Conservation (phyloP, 2,113 vertebrate genomes). For the Rattus norvegicus region GRCr8 NC_086023.1:105294501-105295000, state of each 20-base stretch:
- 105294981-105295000: constrained; percentile 60
- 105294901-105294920: constrained; percentile 75
- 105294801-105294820: constrained; percentile 78
- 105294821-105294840: constrained; percentile 78
- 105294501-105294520: background rate
- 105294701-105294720: constrained; percentile 55
- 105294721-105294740: constrained; percentile 76
- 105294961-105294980: constrained; percentile 74
- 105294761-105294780: constrained; percentile 74
- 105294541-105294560: background rate
- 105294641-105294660: constrained; percentile 26
- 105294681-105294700: background rate
- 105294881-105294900: constrained; percentile 75
- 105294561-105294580: background rate
- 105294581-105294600: background rate
- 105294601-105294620: background rate
- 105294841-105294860: constrained; percentile 71
- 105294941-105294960: constrained; percentile 73
- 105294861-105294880: constrained; percentile 67
- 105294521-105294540: background rate
- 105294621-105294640: constrained; percentile 19
- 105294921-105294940: constrained; percentile 80
- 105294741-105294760: constrained; percentile 77
- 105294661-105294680: constrained; percentile 37
- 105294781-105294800: constrained; percentile 67